Base-by-base conservation (phyloP, 2,888 invertebrate species). In the Eristalis pertinax region DNA sequence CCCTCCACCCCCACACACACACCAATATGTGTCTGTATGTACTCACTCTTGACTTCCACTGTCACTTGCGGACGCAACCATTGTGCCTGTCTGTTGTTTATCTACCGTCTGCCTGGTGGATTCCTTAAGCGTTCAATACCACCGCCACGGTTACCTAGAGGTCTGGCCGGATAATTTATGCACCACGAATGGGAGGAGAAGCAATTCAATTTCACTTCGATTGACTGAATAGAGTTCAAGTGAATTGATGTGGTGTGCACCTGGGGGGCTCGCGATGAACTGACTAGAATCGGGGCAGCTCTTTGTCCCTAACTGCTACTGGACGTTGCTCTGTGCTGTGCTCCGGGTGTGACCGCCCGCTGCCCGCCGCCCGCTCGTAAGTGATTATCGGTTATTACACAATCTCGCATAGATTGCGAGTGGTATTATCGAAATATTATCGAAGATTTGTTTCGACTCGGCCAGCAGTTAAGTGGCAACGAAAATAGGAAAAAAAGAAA, bases 31-130 rank as follows among this genome's bases (percentile, higher is more conserved):
- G 29, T 4, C 4, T 4, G 5, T 32, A 32, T 5, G 13, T 38
- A 85, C 85, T 82, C 60, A 85, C 85, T 60, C 63, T 67, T 70
- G 58, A 60, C 62, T 73, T 13, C 41, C 77, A 77, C 43, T 74
- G 26, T 69, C 69, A 32, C 43, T 35, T 58, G 58, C 26, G n/a
- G n/a, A n/a, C n/a, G n/a, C n/a, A 43, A 65, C 26, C 81, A 85
- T 85, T 56, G 24, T 62, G 50, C n/a, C n/a, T 43, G 67, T 72
- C 24, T 74, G 32, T 32, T 56, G 24, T 60, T 32, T 70, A 29
- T 77, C 32, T 69, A 35, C 26, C 65, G 60, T 63, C 63, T 35
- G 4, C 4, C 7, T 1, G 4, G 7, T 4, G 4, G 43, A n/a
- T n/a, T 50, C 19, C n/a, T 50, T 15, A 43, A 15, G n/a, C 43